phyloP scores from a whole-genome alignment of 2,113 vertebrate species.

The Ophthalmolycus amberensis region DNA sequence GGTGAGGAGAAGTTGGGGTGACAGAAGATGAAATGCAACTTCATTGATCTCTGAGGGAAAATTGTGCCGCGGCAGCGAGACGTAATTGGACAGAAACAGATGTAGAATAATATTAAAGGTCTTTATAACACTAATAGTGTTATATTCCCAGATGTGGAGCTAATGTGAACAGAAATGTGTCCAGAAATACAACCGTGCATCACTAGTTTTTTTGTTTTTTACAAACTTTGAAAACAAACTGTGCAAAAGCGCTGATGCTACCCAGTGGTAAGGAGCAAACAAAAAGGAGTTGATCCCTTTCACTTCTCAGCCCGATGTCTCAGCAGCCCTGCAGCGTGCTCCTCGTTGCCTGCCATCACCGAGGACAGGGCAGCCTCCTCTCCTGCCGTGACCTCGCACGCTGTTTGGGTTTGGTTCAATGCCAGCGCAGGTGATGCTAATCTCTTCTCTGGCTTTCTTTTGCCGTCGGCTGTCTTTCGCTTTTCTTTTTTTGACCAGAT shows the following conservation, averaged over 20 bases:
- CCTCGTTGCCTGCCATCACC: constrained; percentile 32
- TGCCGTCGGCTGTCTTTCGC: constrained; percentile 69
- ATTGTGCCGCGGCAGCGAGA: not conserved
- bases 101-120: constrained; percentile 5
- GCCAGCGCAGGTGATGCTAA: constrained; percentile 78
- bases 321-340: constrained; percentile 56
- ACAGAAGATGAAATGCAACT: constrained; percentile 40
- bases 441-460: constrained; percentile 72
- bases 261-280: constrained; percentile 10
- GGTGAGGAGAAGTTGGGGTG: constrained; percentile 24
- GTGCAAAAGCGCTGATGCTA: constrained; percentile 14
- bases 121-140: not conserved
- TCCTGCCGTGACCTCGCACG: constrained; percentile 67
- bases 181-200: not conserved
- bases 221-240: not conserved
- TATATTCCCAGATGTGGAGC: constrained; percentile 11
- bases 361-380: constrained; percentile 43
- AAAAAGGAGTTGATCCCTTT: constrained; percentile 57
- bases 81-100: constrained; percentile 31
- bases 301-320: constrained; percentile 40
- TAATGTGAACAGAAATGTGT: not conserved
- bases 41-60: constrained; percentile 43
- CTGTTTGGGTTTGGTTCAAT: constrained; percentile 68
- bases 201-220: not conserved
- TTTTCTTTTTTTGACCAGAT: constrained; percentile 59